Percentiles rank a stretch among this genome's conserved stretches.
These are phyloP conservation scores for Todiramphus saurophagus DNA, from an alignment of 2,113 vertebrate genomes.

Conservation along the genomic window DNA sequence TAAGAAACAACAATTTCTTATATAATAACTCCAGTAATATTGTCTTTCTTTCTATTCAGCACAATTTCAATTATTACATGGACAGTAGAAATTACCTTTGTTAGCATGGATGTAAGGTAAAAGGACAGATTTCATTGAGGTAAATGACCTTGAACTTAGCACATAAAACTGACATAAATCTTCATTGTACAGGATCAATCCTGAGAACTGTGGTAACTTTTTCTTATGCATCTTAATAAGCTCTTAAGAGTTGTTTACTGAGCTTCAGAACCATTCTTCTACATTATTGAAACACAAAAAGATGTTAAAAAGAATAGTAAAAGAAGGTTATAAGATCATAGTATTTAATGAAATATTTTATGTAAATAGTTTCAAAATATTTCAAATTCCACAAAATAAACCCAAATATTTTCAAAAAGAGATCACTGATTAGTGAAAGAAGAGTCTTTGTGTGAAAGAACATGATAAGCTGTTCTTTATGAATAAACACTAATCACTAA, in stretches of 20 bases:
- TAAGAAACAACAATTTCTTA: not conserved
- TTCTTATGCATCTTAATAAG: slow-evolving; percentile 8
- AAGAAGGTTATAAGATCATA: not conserved
- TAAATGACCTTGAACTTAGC: slow-evolving; percentile 30
- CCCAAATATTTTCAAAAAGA: not conserved
- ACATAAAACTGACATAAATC: not conserved
- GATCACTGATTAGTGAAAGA: not conserved
- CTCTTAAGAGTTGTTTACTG: not conserved
- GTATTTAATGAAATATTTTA: not conserved
- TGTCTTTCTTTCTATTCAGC: not conserved
- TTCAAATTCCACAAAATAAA: not conserved
- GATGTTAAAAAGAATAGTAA: not conserved
- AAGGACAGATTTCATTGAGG: not conserved
- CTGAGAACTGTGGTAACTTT: not conserved
- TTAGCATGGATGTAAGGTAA: not conserved
- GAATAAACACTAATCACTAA: not conserved
- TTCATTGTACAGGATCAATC: not conserved
- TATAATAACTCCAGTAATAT: not conserved
- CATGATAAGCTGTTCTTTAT: not conserved
- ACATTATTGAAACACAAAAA: not conserved
- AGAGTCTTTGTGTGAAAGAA: not conserved
- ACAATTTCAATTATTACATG: not conserved
- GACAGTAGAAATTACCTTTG: not conserved
- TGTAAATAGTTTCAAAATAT: not conserved
- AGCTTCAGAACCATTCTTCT: not conserved